Evolutionary conservation across 2,888 invertebrate species (phyloP).

Genomic region (Philereme vetulata): DNA sequence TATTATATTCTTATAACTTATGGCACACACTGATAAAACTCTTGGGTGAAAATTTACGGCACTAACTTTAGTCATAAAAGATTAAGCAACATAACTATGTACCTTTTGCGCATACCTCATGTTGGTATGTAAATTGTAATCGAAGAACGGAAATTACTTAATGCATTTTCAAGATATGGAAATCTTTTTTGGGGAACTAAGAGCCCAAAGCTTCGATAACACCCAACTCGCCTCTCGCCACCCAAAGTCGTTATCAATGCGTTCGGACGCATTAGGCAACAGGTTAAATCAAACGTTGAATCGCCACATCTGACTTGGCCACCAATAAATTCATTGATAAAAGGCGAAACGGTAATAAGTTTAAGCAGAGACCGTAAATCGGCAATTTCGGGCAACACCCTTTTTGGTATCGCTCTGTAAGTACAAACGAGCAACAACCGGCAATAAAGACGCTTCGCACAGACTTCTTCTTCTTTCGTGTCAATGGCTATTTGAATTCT

Average conservation of each 20-base stretch:
- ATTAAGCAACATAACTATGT: not conserved
- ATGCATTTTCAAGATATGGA: constrained; percentile 57
- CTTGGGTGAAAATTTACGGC: too few relatives aligned
- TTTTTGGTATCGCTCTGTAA: constrained; percentile 10
- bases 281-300: constrained; percentile 65
- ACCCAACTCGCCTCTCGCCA: constrained; percentile 60
- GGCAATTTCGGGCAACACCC: constrained; percentile 44
- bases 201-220: constrained; percentile 53
- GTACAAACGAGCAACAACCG: constrained; percentile 2
- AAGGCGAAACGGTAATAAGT: constrained; percentile 68
- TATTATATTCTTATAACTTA: too few relatives aligned
- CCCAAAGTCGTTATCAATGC: constrained; percentile 73
- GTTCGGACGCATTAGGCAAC: constrained; percentile 69
- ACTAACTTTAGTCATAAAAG: too few relatives aligned
- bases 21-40: too few relatives aligned
- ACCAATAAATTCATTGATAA: constrained; percentile 79
- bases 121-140: constrained; percentile 48
- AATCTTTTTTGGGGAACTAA: constrained; percentile 52
- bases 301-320: constrained; percentile 56
- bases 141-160: constrained; percentile 56
- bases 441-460: not conserved
- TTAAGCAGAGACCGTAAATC: constrained; percentile 57
- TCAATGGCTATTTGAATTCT: too few relatives aligned
- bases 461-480: too few relatives aligned
- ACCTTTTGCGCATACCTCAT: constrained; percentile 37